phyloP scores from a whole-genome alignment of 2,113 vertebrate genomes.

The Atherinomorus stipes region DNA sequence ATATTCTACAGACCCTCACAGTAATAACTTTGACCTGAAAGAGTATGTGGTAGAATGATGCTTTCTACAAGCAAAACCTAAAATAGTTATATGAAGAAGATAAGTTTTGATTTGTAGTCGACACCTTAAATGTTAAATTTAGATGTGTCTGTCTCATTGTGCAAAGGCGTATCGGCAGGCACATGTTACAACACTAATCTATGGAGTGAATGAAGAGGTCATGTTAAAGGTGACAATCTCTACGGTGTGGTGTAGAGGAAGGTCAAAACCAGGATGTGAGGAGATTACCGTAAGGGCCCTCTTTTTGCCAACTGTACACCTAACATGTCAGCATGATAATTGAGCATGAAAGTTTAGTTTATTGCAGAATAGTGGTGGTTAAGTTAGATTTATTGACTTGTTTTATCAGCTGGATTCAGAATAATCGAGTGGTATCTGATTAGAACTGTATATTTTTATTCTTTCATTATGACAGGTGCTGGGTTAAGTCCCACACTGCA shows the following conservation, averaged over 20 bases:
- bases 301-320: background rate
- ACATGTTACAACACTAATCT: slow-evolving; percentile 30
- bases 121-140: background rate
- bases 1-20: background rate
- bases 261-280: slow-evolving; percentile 26
- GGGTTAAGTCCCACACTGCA: background rate
- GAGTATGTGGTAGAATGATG: background rate
- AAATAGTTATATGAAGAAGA: too few species aligned
- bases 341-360: background rate
- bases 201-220: slow-evolving; percentile 34
- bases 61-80: too few species aligned
- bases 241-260: background rate
- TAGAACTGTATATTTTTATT: background rate
- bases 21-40: background rate
- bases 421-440: background rate
- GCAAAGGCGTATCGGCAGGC: background rate
- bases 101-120: too few species aligned
- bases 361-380: background rate
- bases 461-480: background rate
- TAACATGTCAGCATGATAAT: background rate
- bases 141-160: background rate
- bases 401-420: background rate
- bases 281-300: slow-evolving; percentile 26
- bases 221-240: slow-evolving; percentile 40
- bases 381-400: background rate